These are phyloP conservation scores for Arion vulgaris DNA, from an alignment of 1,140 invertebrate genomes.

Conservation along the genomic window DNA sequence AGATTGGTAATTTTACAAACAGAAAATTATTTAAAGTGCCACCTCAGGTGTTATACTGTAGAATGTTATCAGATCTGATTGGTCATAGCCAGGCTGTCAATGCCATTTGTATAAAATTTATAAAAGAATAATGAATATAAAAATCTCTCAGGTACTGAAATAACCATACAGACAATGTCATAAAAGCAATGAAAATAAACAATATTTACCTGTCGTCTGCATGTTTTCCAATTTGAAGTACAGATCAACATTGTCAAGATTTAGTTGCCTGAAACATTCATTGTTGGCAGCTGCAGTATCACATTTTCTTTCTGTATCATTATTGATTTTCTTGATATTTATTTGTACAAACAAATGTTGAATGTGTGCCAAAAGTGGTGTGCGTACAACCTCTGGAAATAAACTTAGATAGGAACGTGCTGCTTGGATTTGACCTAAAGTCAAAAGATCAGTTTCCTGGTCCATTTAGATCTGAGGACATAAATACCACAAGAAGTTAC, in stretches of 20 bases:
- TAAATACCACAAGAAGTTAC: background rate
- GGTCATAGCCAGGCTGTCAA: no score
- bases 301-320: background rate
- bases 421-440: slow-evolving; percentile 17
- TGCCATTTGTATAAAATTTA: no score
- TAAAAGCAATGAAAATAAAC: background rate
- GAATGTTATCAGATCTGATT: no score
- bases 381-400: slow-evolving; percentile 9
- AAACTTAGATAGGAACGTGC: slow-evolving; percentile 11
- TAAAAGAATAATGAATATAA: no score
- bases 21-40: no score
- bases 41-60: no score
- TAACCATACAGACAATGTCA: no score
- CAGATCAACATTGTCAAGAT: slow-evolving; percentile 44
- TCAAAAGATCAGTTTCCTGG: slow-evolving; percentile 22
- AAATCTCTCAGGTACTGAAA: no score
- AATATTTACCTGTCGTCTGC: slow-evolving; percentile 64
- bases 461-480: slow-evolving; percentile 32
- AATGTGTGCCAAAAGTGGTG: slow-evolving; percentile 19
- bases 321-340: background rate
- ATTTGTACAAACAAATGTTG: slow-evolving; percentile 19
- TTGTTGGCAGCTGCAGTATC: background rate
- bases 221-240: slow-evolving; percentile 67
- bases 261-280: no score
- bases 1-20: no score